Conservation (phyloP, 2,113 vertebrate species). For the Xiphophorus maculatus region DNA sequence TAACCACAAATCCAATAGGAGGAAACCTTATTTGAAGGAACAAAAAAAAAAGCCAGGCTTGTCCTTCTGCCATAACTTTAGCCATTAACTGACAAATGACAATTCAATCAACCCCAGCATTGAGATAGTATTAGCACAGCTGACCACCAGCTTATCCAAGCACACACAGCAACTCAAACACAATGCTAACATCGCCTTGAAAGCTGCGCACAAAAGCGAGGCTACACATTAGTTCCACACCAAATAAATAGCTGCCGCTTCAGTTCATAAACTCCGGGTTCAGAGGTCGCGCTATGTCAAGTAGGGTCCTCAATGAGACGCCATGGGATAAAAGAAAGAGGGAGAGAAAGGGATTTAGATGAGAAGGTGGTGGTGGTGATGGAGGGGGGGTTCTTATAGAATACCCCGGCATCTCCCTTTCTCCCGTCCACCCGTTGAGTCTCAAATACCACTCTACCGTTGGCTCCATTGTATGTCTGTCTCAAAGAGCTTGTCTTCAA, state of each 20-base stretch:
- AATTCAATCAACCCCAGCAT: conserved; percentile 34
- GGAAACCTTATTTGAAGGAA: not conserved
- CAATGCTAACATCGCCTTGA: conserved; percentile 64
- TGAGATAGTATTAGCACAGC: conserved; percentile 58
- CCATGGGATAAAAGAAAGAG: conserved; percentile 72
- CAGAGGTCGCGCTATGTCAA: conserved; percentile 78
- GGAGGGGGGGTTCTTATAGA: conserved; percentile 60
- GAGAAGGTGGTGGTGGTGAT: conserved; percentile 49
- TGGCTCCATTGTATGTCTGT: conserved; percentile 71
- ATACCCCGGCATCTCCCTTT: conserved; percentile 67
- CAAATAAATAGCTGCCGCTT: conserved; percentile 75
- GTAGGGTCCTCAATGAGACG: conserved; percentile 75
- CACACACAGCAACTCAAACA: conserved; percentile 60
- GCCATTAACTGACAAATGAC: conserved; percentile 38
- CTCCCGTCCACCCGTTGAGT: conserved; percentile 68
- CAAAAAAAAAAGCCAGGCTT: not conserved
- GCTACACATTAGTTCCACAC: conserved; percentile 66
- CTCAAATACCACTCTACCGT: conserved; percentile 77
- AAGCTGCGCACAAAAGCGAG: conserved; percentile 64
- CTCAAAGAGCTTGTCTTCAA: conserved; percentile 82
- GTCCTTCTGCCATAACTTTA: conserved; percentile 31
- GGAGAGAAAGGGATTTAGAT: conserved; percentile 72
- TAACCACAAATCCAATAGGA: not conserved
- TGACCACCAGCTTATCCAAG: conserved; percentile 68
- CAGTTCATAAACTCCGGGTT: conserved; percentile 78